These are phyloP conservation scores for Varanus salvator DNA, from an alignment of 2,113 vertebrate species.

Conservation along the genomic window DNA sequence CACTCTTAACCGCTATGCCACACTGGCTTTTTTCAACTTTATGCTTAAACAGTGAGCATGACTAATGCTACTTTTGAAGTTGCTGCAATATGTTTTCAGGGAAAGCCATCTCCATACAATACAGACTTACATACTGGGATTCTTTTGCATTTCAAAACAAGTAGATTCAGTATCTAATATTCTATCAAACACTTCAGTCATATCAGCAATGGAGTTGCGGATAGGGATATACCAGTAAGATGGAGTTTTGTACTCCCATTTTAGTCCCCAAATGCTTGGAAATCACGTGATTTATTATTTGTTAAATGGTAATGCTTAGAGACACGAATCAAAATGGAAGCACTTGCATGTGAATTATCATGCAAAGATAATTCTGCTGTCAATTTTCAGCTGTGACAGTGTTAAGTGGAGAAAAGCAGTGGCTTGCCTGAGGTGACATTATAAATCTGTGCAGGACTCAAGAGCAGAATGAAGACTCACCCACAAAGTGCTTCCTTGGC, in stretches of 20 bases:
- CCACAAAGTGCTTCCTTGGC: conserved; percentile 7
- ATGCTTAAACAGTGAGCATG: neutral
- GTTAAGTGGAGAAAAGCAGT: conserved; percentile 1
- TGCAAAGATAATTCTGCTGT: conserved; percentile 21
- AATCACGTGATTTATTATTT: conserved; percentile 24
- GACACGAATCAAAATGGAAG: conserved; percentile 19
- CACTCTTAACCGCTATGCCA: too few species aligned
- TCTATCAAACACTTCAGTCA: neutral
- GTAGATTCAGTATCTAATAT: too few species aligned
- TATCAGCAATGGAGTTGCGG: neutral
- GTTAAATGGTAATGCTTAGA: conserved; percentile 6
- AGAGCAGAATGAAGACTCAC: conserved; percentile 2
- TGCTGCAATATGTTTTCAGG: neutral
- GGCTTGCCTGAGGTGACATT: conserved; percentile 4
- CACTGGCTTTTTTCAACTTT: neutral
- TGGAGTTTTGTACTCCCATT: neutral
- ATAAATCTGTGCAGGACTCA: conserved; percentile 1
- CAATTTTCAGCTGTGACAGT: neutral
- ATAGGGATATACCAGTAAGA: neutral
- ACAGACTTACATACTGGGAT: neutral
- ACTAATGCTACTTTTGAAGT: neutral
- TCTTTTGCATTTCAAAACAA: too few species aligned
- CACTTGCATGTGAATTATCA: neutral
- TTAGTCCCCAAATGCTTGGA: conserved; percentile 6
- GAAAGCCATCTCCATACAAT: neutral